Evolutionary conservation across 2,888 invertebrate species (phyloP), one percentile per base, ranked within the genome.

Genomic region (Noctua pronuba): DNA sequence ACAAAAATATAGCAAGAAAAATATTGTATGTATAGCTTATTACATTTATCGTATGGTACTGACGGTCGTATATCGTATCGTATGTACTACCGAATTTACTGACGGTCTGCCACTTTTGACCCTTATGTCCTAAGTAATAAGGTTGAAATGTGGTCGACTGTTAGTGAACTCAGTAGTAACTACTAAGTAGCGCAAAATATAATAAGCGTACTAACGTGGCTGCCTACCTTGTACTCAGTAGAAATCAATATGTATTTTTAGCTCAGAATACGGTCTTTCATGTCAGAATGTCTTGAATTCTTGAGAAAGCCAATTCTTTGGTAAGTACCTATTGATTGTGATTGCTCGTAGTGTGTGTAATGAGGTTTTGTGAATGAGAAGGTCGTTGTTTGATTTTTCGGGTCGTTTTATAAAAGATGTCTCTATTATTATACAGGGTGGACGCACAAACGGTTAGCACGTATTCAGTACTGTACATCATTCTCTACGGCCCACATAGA

Each of bases 161-260:
- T 41, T 13, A 41, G 8, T 13, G 11, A 41, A 41, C 1, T 41
- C n/a, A 11, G 16, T 28, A 58, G 13, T 13, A 13, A n/a, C 28
- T 28, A 58, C 16, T 58, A 7, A 41, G 44, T 66, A 70, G 41
- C n/a, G 44, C 52, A 35, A 70, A 84, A 80, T 69, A 72, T 74
- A 74, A 74, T 74, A 69, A 77, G 49, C 60, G n/a, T 66, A 69
- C 66, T 65, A 62, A 44, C 71, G 13, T 13, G 41, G 38, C 65
- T 64, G 31, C 71, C 49, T 80, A 71, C 60, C 60, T 62, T 44
- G 60, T 73, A 64, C 71, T 74, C 38, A 35, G 62, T 66, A 46
- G 62, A 81, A 86, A 86, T 84, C 86, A 77, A 86, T 86, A 77
- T 28, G 71, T 79, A 86, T 83, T 86, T 86, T 79, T 80, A 86